Evolutionary conservation across 2,888 invertebrate genomes (phyloP).

Genomic region (Bursaphelenchus okinawaensis): DNA sequence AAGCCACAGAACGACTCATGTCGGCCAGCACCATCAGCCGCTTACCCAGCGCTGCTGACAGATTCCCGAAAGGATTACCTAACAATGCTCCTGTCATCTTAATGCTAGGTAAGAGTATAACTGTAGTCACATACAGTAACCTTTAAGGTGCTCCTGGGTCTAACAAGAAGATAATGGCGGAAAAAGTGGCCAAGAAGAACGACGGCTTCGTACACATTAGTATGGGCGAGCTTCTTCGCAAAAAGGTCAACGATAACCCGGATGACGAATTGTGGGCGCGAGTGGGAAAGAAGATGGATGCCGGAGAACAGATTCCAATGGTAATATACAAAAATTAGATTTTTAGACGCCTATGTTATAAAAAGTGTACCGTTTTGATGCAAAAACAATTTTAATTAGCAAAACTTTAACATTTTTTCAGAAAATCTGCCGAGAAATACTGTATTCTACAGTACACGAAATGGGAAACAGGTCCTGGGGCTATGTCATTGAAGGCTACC

Average conservation of each 20-base stretch:
- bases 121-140: conserved; percentile 7
- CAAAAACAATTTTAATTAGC: neutral
- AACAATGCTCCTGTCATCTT: conserved; percentile 51
- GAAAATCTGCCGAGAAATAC: conserved; percentile 59
- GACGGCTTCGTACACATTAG: conserved; percentile 51
- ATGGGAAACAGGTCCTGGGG: conserved; percentile 57
- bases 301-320: conserved; percentile 53
- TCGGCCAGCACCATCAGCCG: neutral
- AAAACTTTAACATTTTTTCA: conserved; percentile 32
- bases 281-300: conserved; percentile 54
- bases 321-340: conserved; percentile 30
- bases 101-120: conserved; percentile 40
- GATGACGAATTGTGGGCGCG: conserved; percentile 42
- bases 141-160: conserved; percentile 57
- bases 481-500: conserved; percentile 61
- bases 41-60: conserved; percentile 10
- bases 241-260: conserved; percentile 51
- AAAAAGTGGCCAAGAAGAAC: conserved; percentile 52
- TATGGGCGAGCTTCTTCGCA: conserved; percentile 40
- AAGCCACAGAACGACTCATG: neutral
- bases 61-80: conserved; percentile 27
- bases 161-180: conserved; percentile 45
- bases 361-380: neutral
- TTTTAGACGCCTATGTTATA: neutral
- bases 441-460: conserved; percentile 55